Evolutionary conservation across 2,888 invertebrate species (phyloP).

Genomic region (Schizotus pectinicornis): DNA sequence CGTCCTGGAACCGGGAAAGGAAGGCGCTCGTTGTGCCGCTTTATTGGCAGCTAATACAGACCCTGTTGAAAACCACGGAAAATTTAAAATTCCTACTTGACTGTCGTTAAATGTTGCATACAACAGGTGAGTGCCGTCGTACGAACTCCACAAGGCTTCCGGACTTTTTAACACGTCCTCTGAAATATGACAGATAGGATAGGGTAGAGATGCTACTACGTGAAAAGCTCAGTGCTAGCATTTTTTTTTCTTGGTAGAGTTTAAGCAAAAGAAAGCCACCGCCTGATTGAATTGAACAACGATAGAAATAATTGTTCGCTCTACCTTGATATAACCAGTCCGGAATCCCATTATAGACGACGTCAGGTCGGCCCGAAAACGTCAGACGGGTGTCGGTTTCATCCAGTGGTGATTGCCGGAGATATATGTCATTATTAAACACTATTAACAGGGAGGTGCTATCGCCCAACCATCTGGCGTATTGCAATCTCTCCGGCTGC

Average conservation of each 20-base stretch:
- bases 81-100: conserved; percentile 75
- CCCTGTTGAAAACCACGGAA: conserved; percentile 81
- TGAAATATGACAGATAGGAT: conserved; percentile 55
- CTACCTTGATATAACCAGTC: conserved; percentile 97
- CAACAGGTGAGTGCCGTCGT: conserved; percentile 81
- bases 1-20: conserved; percentile 80
- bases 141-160: conserved; percentile 87
- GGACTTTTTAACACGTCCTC: conserved; percentile 86
- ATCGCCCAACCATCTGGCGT: conserved; percentile 83
- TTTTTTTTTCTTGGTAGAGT: too few relatives aligned
- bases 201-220: neutral
- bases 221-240: too few relatives aligned
- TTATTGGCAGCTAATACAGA: conserved; percentile 66
- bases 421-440: conserved; percentile 88
- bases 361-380: conserved; percentile 76
- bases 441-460: conserved; percentile 80
- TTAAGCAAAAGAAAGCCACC: too few relatives aligned
- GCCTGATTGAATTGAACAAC: neutral
- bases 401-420: conserved; percentile 75
- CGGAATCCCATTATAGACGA: conserved; percentile 90
- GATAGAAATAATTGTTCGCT: neutral
- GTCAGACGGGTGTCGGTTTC: conserved; percentile 74
- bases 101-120: conserved; percentile 88
- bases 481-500: conserved; percentile 77
- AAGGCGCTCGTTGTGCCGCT: conserved; percentile 59